phyloP scores from a whole-genome alignment of 1,140 invertebrate species.

The Polypedilum vanderplanki region DNA sequence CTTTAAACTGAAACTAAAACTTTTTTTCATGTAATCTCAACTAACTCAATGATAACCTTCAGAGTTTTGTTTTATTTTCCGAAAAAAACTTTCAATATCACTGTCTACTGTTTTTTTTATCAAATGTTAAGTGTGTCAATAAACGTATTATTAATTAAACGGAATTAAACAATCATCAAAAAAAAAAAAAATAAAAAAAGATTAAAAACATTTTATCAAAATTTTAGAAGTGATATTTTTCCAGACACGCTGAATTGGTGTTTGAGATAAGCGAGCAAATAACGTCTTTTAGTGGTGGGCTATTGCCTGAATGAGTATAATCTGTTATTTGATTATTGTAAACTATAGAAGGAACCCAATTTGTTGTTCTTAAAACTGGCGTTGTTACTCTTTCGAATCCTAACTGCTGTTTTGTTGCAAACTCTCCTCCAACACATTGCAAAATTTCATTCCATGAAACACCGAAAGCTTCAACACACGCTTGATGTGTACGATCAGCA shows the following conservation, averaged over 20 bases:
- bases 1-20: no score
- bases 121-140: no score
- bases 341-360: neutral
- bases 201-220: no score
- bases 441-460: constrained; percentile 14
- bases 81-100: no score
- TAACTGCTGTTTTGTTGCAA: constrained; percentile 31
- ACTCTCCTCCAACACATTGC: constrained; percentile 35
- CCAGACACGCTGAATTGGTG: neutral
- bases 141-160: no score
- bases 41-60: no score
- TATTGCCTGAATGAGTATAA: neutral
- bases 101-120: no score
- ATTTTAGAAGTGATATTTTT: neutral
- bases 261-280: neutral
- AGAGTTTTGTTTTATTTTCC: no score
- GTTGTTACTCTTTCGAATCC: constrained; percentile 32
- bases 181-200: no score
- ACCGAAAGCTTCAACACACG: constrained; percentile 8
- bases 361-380: neutral
- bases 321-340: neutral
- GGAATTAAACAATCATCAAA: no score
- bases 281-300: neutral
- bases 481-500: constrained; percentile 38
- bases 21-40: no score